Percentiles rank a stretch among this genome's conserved stretches.
Conservation (phyloP, 2,113 vertebrate genomes). For the Eclectus roratus region DNA sequence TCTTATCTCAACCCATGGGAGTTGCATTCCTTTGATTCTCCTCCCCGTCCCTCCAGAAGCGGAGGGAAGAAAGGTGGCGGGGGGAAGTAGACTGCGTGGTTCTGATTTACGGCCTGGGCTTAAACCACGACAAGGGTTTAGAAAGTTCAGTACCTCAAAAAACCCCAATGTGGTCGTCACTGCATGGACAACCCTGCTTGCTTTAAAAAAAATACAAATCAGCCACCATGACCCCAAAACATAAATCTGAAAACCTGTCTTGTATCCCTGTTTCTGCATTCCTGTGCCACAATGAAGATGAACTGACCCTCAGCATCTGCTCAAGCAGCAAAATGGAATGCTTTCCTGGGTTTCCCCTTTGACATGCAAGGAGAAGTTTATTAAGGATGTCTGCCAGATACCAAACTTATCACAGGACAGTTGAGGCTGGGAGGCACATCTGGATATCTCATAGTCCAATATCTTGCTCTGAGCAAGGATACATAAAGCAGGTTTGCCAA, state of each 20-base stretch:
- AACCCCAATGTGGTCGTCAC: neutral
- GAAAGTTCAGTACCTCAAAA: neutral
- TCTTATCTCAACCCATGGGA: too few species aligned
- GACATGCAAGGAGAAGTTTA: neutral
- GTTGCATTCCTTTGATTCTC: too few species aligned
- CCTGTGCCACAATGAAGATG: neutral
- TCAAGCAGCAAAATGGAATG: neutral
- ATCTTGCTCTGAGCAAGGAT: neutral
- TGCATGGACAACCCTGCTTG: neutral
- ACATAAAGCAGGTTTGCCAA: neutral
- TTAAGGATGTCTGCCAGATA: neutral
- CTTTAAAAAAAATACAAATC: neutral
- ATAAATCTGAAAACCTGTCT: neutral
- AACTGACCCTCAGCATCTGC: neutral
- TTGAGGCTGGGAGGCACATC: neutral
- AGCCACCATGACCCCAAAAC: neutral
- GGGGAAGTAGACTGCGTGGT: too few species aligned
- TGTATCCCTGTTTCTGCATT: neutral
- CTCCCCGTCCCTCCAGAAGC: too few species aligned
- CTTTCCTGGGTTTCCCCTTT: neutral
- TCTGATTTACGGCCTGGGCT: too few species aligned
- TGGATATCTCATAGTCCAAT: neutral
- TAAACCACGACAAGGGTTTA: too few species aligned
- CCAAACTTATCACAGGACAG: neutral
- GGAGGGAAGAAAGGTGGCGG: too few species aligned